Conservation (phyloP, 2,888 invertebrate genomes). For the Marronus borbonicus region DNA sequence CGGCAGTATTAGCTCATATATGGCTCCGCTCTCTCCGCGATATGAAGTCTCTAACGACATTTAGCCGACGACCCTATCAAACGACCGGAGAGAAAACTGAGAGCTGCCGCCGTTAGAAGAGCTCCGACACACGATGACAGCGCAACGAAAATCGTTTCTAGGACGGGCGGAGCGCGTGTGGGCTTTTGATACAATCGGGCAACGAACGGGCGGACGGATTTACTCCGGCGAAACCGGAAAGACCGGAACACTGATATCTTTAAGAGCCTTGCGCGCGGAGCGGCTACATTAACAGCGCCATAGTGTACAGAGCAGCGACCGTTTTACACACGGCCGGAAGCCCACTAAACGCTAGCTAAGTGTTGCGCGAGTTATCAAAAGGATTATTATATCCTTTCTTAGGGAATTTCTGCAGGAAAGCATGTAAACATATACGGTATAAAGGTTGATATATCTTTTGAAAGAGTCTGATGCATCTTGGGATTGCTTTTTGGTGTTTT, state of each 20-base stretch:
- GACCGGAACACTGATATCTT: conserved; percentile 58
- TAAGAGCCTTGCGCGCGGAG: conserved; percentile 54
- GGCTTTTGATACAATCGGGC: conserved; percentile 54
- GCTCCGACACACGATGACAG: conserved; percentile 54
- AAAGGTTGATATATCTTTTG: no score
- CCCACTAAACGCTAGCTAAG: conserved; percentile 48
- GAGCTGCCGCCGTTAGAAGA: no score
- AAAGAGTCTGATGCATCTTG: background rate
- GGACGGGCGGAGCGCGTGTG: conserved; percentile 40
- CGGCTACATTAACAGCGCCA: conserved; percentile 52
- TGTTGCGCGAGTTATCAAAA: conserved; percentile 47
- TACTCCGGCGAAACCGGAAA: conserved; percentile 56
- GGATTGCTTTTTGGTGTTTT: no score
- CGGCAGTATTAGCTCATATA: conserved; percentile 55
- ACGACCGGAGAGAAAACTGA: conserved; percentile 42
- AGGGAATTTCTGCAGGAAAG: background rate
- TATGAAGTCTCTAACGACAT: conserved; percentile 56
- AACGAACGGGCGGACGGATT: conserved; percentile 53
- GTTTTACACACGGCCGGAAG: conserved; percentile 53
- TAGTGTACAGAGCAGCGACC: conserved; percentile 36
- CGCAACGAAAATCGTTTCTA: conserved; percentile 34
- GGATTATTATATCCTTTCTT: conserved; percentile 35
- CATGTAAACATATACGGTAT: background rate
- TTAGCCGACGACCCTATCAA: conserved; percentile 56
- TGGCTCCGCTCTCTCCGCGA: conserved; percentile 50